Evolutionary conservation across 1,140 invertebrate species (phyloP).

Genomic region (Euglossa dilemma): DNA sequence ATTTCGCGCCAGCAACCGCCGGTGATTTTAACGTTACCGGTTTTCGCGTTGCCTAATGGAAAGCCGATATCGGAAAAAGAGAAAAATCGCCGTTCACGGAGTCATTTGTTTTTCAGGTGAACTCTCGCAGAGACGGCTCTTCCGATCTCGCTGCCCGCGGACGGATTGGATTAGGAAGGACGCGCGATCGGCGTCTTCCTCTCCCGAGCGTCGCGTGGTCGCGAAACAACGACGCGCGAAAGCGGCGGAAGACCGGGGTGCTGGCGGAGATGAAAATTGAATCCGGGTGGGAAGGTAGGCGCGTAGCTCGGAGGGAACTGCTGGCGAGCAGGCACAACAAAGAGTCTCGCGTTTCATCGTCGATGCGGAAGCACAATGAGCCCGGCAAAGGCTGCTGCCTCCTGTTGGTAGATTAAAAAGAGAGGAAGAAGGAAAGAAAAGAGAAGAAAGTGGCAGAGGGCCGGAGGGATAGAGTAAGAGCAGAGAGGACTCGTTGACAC

Average conservation of each 20-base stretch:
- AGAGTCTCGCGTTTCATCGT: constrained; percentile 21
- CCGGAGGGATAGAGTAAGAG: accelerated
- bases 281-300: not conserved
- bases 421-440: not conserved
- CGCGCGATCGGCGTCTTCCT: not conserved
- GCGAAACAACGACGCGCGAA: too few species aligned
- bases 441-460: not conserved
- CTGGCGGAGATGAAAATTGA: constrained; percentile 19
- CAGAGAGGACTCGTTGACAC: not conserved
- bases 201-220: not conserved
- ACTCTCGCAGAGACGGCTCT: not conserved
- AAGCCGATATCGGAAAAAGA: too few species aligned
- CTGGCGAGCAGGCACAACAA: not conserved
- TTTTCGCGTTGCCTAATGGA: not conserved
- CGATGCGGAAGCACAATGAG: constrained; percentile 1
- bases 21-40: too few species aligned
- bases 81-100: too few species aligned
- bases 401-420: constrained; percentile 10
- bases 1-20: not conserved
- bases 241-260: too few species aligned
- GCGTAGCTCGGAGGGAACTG: not conserved
- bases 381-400: not conserved
- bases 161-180: not conserved
- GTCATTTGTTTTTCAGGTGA: not conserved
- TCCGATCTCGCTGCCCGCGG: not conserved